Percentiles rank a stretch among this genome's conserved stretches.
These are phyloP conservation scores for Agelastica alni DNA, from an alignment of 2,888 invertebrate genomes.

Conservation along the genomic window DNA sequence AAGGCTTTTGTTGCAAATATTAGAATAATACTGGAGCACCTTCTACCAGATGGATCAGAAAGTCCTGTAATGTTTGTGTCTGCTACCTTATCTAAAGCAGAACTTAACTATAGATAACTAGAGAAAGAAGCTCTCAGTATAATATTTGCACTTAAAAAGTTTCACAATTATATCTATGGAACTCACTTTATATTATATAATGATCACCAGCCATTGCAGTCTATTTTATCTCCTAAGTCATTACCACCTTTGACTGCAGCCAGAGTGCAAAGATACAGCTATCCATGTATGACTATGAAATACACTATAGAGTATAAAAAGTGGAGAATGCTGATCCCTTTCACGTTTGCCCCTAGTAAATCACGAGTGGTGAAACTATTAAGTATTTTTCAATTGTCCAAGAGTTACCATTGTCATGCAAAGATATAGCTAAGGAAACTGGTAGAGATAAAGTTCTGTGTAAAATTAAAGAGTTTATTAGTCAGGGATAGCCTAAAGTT, in stretches of 20 bases:
- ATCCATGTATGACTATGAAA: background rate
- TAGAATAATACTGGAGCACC: no score
- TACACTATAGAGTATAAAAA: background rate
- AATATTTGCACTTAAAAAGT: no score
- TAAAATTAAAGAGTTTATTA: background rate
- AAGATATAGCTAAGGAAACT: background rate
- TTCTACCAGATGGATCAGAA: no score
- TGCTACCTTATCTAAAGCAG: no score
- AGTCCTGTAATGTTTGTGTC: no score
- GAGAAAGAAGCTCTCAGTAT: no score
- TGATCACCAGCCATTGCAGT: slow-evolving; percentile 1
- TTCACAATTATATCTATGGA: no score
- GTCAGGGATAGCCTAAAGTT: background rate
- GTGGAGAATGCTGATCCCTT: background rate
- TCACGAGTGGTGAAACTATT: background rate
- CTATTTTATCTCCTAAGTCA: background rate
- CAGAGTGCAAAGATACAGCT: background rate
- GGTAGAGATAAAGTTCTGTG: background rate
- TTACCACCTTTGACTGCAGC: background rate
- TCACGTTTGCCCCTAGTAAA: background rate
- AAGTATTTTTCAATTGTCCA: background rate
- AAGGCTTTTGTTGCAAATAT: background rate
- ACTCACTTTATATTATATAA: no score
- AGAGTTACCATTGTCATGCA: background rate
- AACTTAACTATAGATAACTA: no score